These are phyloP conservation scores for Stichopus horrens DNA, from an alignment of 53 echinoderm and acorn worm genomes.

Conservation along the genomic window DNA sequence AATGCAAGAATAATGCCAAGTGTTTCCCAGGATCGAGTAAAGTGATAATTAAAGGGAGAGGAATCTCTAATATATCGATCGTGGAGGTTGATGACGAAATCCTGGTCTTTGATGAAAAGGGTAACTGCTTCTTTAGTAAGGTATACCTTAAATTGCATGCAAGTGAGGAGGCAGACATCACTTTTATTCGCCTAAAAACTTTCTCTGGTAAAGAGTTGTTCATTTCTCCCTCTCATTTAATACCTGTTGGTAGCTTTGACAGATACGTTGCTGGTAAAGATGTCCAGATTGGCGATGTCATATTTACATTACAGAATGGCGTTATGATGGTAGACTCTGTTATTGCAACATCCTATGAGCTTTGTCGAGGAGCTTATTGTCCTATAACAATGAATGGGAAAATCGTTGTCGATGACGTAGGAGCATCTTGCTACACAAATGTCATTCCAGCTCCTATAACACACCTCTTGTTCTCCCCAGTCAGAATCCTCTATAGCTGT, in stretches of 20 bases:
- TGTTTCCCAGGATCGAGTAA: background rate
- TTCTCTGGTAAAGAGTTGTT: background rate
- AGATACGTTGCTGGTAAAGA: background rate
- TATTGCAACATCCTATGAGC: background rate
- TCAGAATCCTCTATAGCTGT: background rate
- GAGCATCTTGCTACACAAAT: background rate
- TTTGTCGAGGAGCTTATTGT: background rate
- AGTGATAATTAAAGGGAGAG: too few relatives aligned
- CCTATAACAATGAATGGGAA: background rate
- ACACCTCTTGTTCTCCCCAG: background rate
- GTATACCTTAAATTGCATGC: background rate
- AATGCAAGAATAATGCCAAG: background rate
- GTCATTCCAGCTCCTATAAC: background rate
- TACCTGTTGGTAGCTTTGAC: background rate
- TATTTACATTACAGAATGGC: background rate
- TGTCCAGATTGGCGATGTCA: background rate
- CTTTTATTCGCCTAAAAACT: background rate
- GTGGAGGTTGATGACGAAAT: background rate
- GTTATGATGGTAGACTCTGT: background rate
- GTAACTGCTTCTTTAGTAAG: background rate
- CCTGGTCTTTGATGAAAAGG: background rate
- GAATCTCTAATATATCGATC: background rate
- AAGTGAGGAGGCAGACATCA: background rate
- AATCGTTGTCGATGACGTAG: background rate
- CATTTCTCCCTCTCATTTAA: background rate